Evolutionary conservation across 2,797 vertebrate genomes (phyloP).

Genomic region (Artibeus jamaicensis): DNA sequence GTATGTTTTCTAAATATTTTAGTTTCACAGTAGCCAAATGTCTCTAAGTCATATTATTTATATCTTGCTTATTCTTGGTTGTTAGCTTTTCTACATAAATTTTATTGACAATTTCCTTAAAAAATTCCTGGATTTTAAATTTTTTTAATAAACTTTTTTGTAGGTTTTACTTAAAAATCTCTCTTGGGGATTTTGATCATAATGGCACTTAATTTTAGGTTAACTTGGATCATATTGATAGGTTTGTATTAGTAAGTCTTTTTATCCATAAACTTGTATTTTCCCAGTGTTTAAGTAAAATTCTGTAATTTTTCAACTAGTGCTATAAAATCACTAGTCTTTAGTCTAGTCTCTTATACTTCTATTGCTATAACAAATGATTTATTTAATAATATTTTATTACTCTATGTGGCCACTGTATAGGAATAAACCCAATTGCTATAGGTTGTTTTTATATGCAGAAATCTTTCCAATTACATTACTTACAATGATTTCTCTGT

Average conservation of each 20-base stretch:
- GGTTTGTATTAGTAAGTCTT: not conserved
- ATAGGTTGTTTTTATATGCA: not conserved
- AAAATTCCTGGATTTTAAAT: not conserved
- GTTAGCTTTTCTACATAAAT: not conserved
- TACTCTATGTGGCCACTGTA: not conserved
- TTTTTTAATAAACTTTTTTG: not conserved
- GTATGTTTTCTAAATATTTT: not conserved
- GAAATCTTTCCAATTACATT: not conserved
- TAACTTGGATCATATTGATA: not conserved
- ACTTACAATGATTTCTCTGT: not conserved
- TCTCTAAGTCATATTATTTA: not conserved
- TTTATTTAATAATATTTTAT: not conserved
- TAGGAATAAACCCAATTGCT: not conserved
- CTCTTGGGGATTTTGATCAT: not conserved
- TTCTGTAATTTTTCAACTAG: not conserved
- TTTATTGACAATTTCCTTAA: not conserved
- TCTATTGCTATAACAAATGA: not conserved
- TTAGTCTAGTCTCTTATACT: not conserved
- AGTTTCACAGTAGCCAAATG: not conserved
- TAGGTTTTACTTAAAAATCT: not conserved
- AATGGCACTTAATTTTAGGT: not conserved
- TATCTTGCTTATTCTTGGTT: not conserved
- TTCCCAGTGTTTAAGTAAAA: conserved; percentile 6
- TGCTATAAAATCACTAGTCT: not conserved
- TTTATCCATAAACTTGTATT: not conserved